These are phyloP conservation scores for Neosilurus hyrtlii DNA, from an alignment of 2,797 vertebrate species.

Conservation along the genomic window DNA sequence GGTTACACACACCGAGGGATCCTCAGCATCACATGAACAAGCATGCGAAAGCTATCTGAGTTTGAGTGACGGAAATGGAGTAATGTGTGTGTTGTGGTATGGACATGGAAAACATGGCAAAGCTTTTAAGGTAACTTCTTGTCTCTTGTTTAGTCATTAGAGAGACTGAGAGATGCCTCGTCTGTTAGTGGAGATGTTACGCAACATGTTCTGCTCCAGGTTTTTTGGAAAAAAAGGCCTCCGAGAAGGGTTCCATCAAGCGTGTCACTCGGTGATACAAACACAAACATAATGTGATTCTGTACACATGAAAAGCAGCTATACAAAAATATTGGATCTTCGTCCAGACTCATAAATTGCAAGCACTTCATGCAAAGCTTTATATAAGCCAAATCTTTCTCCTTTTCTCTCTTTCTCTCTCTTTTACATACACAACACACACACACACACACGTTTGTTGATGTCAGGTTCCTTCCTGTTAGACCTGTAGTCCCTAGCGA, in stretches of 20 bases:
- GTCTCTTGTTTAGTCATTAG: conserved; percentile 78
- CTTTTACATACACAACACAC: neutral
- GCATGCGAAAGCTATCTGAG: conserved; percentile 41
- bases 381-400: neutral
- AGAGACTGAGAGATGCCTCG: conserved; percentile 67
- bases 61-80: conserved; percentile 20
- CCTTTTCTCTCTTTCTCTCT: too few relatives aligned
- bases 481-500: conserved; percentile 16
- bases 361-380: conserved; percentile 17
- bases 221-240: conserved; percentile 62
- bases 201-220: conserved; percentile 66
- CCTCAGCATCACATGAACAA: conserved; percentile 21
- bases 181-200: conserved; percentile 61
- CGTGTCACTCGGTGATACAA: conserved; percentile 4
- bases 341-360: conserved; percentile 2
- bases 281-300: neutral
- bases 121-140: conserved; percentile 66
- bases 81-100: conserved; percentile 15
- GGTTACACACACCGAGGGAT: conserved; percentile 35
- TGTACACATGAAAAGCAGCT: neutral
- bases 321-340: conserved; percentile 4
- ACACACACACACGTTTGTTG: conserved; percentile 26
- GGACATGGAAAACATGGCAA: conserved; percentile 59
- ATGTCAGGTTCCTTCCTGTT: conserved; percentile 31
- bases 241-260: conserved; percentile 43